Evolutionary conservation across 2,888 invertebrate genomes (phyloP), one percentile per base, ranked within the genome.

Genomic region (Branchinecta sandiegonensis): DNA sequence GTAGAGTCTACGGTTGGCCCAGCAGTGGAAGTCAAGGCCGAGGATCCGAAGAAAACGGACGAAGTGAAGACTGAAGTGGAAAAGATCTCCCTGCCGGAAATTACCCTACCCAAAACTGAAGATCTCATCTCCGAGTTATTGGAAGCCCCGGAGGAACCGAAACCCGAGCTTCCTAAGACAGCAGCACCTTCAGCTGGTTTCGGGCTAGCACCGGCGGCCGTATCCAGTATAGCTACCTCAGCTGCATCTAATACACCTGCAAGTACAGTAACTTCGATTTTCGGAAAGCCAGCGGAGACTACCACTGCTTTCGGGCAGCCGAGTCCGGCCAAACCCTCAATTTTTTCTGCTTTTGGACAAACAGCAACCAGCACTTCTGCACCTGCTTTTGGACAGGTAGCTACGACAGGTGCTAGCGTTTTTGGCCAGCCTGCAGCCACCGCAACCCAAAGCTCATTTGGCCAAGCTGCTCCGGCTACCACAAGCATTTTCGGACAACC

Each of bases 51-150:
- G 37, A 37, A 37, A 37, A 37, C 37, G 37, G 37, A 37, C 37
- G 37, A 37, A 37, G 37, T 37, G 37, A 37, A 37, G 37, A 37
- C 4, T 37, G 37, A 37, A 37, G 37, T 37, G 37, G 37, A 37
- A 37, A 37, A 37, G 67, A 50, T 13, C 10, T n/a, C 50, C 47
- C 48, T 37, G 12, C 65, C 56, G 12, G 13, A 23, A n/a, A 66
- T 69, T 17, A 14, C 10, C 37, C n/a, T 70, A 14, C 70, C 70
- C n/a, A 48, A 17, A 8, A 67, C 14, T 65, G 69, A 66, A 14
- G 66, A 67, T 11, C 67, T 70, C 23, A 69, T 68, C 11, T 17
- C 70, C n/a, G 65, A 68, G n/a, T 70, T 70, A 66, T 70, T 64
- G 37, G 37, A 37, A 37, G 37, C 37, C 37, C 37, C 37, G 37